These are phyloP conservation scores for Drosophila vallismaia DNA, from an alignment of 2,888 invertebrate species.

Conservation along the genomic window DNA sequence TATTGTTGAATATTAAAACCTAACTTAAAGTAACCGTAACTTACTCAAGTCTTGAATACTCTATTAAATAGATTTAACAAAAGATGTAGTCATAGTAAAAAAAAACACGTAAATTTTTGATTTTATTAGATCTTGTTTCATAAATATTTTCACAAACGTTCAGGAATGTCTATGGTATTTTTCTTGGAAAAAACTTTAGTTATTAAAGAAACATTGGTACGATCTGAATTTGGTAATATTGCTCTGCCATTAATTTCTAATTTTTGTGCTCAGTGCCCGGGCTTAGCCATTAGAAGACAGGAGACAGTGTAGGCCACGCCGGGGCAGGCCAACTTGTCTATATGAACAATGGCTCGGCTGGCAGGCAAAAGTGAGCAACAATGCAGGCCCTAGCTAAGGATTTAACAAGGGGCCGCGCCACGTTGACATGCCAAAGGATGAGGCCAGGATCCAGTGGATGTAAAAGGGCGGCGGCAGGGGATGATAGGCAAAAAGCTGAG, in stretches of 20 bases:
- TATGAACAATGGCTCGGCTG: slow-evolving; percentile 59
- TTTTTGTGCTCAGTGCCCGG: slow-evolving; percentile 1
- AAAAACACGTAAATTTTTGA: not conserved
- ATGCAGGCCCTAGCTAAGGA: slow-evolving; percentile 60
- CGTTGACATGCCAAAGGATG: slow-evolving; percentile 40
- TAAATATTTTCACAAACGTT: not conserved
- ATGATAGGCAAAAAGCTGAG: slow-evolving; percentile 28
- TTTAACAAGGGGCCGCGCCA: slow-evolving; percentile 69
- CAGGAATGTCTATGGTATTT: not conserved
- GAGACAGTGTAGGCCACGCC: slow-evolving; percentile 43
- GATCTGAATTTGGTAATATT: too few relatives aligned
- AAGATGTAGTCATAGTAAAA: too few relatives aligned
- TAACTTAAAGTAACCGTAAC: too few relatives aligned
- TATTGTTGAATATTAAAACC: too few relatives aligned
- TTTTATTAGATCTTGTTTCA: not conserved
- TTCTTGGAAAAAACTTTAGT: not conserved
- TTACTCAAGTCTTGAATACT: too few relatives aligned
- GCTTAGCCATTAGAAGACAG: slow-evolving; percentile 29
- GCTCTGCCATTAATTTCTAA: not conserved
- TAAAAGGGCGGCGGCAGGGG: slow-evolving; percentile 6
- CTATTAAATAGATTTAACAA: too few relatives aligned
- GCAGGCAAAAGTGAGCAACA: slow-evolving; percentile 72
- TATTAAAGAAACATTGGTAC: not conserved
- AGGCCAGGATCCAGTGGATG: slow-evolving; percentile 39
- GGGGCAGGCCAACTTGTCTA: slow-evolving; percentile 49